Conservation (phyloP, 2,113 vertebrate species). For the Fulmarus glacialis region DNA sequence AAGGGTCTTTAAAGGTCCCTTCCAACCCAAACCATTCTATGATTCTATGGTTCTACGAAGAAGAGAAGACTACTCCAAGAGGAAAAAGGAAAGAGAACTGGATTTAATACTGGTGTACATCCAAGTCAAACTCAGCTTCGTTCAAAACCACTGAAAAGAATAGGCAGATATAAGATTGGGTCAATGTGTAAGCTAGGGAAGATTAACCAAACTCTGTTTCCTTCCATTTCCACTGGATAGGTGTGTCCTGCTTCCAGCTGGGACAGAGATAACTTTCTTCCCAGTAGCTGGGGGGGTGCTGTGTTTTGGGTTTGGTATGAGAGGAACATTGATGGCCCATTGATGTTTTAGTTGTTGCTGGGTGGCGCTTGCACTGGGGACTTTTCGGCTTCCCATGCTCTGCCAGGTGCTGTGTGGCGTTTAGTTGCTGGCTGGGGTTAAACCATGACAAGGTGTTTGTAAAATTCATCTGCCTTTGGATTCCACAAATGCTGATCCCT, state of each 20-base stretch:
- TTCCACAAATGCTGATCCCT: neutral
- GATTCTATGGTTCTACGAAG: neutral
- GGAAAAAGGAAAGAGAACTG: neutral
- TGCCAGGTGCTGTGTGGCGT: too few relatives aligned
- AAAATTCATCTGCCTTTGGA: neutral
- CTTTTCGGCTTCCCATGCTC: too few relatives aligned
- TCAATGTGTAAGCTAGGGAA: neutral
- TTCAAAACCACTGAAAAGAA: neutral
- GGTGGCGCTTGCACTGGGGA: too few relatives aligned
- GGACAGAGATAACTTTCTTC: too few relatives aligned
- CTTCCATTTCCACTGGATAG: neutral
- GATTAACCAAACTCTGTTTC: neutral
- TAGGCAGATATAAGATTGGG: neutral
- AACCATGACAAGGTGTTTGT: neutral
- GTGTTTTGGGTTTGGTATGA: too few relatives aligned
- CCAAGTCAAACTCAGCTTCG: accelerated
- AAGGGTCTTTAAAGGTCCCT: neutral
- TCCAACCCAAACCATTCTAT: neutral
- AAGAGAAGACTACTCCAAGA: neutral
- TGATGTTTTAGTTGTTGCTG: too few relatives aligned
- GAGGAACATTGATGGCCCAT: too few relatives aligned
- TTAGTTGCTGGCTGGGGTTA: too few relatives aligned
- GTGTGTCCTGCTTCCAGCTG: too few relatives aligned
- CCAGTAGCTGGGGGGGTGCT: too few relatives aligned
- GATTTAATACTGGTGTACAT: neutral